phyloP scores from a whole-genome alignment of 1,140 invertebrate species.

The Heliconius eleuchia region DNA sequence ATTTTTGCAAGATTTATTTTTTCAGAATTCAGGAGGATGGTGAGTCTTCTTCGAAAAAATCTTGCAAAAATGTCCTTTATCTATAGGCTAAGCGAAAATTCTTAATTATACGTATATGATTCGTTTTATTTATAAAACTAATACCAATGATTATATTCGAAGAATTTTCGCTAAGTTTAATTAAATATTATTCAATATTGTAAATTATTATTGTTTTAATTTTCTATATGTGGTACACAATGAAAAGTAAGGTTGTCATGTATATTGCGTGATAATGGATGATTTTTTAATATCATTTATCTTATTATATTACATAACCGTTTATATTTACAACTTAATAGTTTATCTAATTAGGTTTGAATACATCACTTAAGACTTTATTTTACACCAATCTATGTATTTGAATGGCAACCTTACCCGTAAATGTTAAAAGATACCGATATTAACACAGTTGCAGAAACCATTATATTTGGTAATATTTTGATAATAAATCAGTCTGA shows the following conservation, averaged over 20 bases:
- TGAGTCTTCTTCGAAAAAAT: conserved; percentile 60
- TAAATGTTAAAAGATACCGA: conserved; percentile 61
- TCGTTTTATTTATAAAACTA: neutral
- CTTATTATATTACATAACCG: neutral
- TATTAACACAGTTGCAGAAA: neutral
- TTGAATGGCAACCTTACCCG: conserved; percentile 70
- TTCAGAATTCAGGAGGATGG: conserved; percentile 76
- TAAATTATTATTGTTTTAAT: conserved; percentile 21
- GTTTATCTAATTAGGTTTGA: neutral
- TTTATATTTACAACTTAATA: no score
- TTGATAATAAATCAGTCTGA: conserved; percentile 38
- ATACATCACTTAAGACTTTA: neutral
- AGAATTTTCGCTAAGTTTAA: conserved; percentile 55
- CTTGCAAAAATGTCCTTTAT: conserved; percentile 69
- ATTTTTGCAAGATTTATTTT: conserved; percentile 72
- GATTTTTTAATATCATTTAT: neutral
- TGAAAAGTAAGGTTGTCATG: conserved; percentile 61
- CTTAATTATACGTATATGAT: conserved; percentile 16
- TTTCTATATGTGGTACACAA: conserved; percentile 27
- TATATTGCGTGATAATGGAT: neutral
- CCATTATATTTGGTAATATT: conserved; percentile 14
- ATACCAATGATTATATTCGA: neutral
- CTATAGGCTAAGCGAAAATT: conserved; percentile 59
- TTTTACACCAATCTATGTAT: conserved; percentile 32
- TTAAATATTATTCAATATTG: neutral